Base-by-base conservation (phyloP, 2,888 invertebrate species). In the Caenorhabditis virilis region DNA sequence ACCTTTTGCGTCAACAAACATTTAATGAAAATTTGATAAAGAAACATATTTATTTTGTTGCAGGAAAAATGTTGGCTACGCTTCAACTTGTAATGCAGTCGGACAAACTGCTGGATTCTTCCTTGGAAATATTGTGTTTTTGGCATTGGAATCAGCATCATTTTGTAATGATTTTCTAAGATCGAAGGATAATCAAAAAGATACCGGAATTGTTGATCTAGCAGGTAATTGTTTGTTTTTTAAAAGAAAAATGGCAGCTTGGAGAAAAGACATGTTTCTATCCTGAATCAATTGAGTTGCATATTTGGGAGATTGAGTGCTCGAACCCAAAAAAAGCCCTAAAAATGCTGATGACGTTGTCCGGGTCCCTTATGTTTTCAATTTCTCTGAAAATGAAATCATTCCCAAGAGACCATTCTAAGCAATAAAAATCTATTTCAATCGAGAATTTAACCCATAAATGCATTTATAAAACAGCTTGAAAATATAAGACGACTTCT, bases 31-130 rank as follows among this genome's bases (percentile, higher is more conserved):
- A 48, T 48, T 18, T 38, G 15, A 38, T 11, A 9, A 30, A 30
- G 6, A 9, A 30, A 30, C 6, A 30, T 9, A 6, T 6, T 30
- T 30, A 30, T 9, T 30, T 30, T 6, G 20, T 38, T 38, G 27
- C 84, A 91, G 91, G 76, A 88, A 90, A 78, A 98, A 98, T 86
- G 94, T 98, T 4, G 94, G 93, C 2, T 94, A 97, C 86, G 97
- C 98, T 0, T 97, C 97, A 1, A 98, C 97, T 0, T 98, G 98
- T 83, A 99, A 99, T 83, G 92, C 92, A 77, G 93, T 98, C 0
- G 98, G 98, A 2, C 98, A 99, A 86, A 97, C 95, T 0, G 91
- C 94, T 35, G 97, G 98, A 0, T 95, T 91, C 84, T 74, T 76
- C 61, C 59, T 76, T 16, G 74, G 76, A 60, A 95, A 95, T 85